Percentiles rank a stretch among this genome's conserved stretches.
Evolutionary conservation across 2,113 vertebrate species (phyloP).

Genomic region (Hoplias malabaricus): DNA sequence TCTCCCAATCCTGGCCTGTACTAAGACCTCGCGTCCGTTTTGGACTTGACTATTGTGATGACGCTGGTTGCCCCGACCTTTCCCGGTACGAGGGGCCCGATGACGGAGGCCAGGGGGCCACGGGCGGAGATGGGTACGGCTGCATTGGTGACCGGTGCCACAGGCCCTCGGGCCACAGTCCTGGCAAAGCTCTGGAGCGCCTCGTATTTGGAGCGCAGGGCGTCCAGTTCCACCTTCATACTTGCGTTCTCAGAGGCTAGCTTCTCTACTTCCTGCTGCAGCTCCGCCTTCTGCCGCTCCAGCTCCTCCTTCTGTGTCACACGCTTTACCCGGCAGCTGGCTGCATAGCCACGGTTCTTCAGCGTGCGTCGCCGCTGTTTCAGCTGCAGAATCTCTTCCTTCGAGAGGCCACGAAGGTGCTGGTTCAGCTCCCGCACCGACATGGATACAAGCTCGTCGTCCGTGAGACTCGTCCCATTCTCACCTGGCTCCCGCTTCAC

Average conservation of each 20-base stretch:
- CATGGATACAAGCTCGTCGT: conserved; percentile 98
- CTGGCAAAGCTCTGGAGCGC: conserved; percentile 96
- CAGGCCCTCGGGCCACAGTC: conserved; percentile 91
- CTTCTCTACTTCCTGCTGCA: conserved; percentile 98
- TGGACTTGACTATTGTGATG: conserved; percentile 99
- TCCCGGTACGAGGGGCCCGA: conserved; percentile 90
- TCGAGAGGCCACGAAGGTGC: conserved; percentile 92
- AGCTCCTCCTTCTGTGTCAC: conserved; percentile 98
- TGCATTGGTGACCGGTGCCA: conserved; percentile 79
- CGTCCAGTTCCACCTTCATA: conserved; percentile 94
- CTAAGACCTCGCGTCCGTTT: conserved; percentile 94
- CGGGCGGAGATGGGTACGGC: conserved; percentile 68
- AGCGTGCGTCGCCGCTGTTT: conserved; percentile 96
- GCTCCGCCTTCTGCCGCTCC: conserved; percentile 94
- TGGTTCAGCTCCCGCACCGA: conserved; percentile 98
- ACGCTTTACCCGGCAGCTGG: conserved; percentile 94
- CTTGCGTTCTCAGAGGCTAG: conserved; percentile 93
- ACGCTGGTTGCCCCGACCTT: conserved; percentile 96
- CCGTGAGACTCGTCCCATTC: conserved; percentile 98
- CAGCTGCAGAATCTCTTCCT: conserved; percentile 95
- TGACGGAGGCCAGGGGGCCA: conserved; percentile 82
- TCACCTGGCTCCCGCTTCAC: conserved; percentile 98
- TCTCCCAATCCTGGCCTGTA: conserved; percentile 48
- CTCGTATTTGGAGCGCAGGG: conserved; percentile 96
- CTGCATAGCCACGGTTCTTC: conserved; percentile 94